These are phyloP conservation scores for Tetragonisca angustula DNA, from an alignment of 2,888 invertebrate species.

Conservation along the genomic window DNA sequence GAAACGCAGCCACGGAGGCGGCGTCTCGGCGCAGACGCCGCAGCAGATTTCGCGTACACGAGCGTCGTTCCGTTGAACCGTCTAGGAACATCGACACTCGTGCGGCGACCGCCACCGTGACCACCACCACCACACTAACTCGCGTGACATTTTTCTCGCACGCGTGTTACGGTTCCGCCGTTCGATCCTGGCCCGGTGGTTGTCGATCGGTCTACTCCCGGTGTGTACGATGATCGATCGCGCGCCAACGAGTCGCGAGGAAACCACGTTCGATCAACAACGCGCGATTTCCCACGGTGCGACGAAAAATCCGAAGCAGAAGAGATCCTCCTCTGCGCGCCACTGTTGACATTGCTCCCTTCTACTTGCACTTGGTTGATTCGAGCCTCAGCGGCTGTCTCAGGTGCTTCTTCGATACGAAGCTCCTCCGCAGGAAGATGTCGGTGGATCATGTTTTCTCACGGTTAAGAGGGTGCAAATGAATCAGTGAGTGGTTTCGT, in stretches of 20 bases:
- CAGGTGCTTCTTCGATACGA: neutral
- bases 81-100: constrained; percentile 55
- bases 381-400: neutral
- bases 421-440: too few species aligned
- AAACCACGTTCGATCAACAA: neutral
- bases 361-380: neutral
- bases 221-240: constrained; percentile 1
- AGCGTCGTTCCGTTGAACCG: constrained; percentile 61
- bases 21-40: constrained; percentile 69
- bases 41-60: constrained; percentile 28
- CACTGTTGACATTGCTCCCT: neutral
- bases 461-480: neutral
- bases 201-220: neutral
- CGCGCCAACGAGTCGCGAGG: neutral
- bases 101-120: constrained; percentile 59
- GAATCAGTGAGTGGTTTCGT: constrained; percentile 4
- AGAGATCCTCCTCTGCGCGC: neutral
- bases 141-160: neutral
- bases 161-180: neutral
- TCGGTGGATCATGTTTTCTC: neutral
- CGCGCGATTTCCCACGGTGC: neutral
- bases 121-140: constrained; percentile 22
- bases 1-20: constrained; percentile 34
- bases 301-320: neutral
- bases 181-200: neutral